Percentiles rank a stretch among this genome's conserved stretches.
Conservation (phyloP, 1,140 invertebrate species). For the Spodoptera litura region DNA sequence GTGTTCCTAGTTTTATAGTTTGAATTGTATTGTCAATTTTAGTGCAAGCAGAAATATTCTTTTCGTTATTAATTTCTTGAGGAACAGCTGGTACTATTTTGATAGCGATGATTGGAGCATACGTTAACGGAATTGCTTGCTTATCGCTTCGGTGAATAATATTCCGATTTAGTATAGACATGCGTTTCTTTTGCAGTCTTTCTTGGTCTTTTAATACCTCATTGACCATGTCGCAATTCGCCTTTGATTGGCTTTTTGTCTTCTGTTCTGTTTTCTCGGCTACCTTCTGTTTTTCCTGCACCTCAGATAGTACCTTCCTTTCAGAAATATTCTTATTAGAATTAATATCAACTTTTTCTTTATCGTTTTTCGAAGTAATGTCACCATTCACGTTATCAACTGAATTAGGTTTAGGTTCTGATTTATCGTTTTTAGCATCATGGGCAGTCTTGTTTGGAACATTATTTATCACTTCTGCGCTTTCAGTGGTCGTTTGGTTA, state of each 20-base stretch:
- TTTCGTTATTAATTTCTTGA: neutral
- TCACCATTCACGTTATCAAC: slow-evolving; percentile 7
- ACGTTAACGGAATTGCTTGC: slow-evolving; percentile 68
- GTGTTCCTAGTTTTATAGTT: neutral
- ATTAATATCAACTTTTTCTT: slow-evolving; percentile 48
- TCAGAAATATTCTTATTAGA: slow-evolving; percentile 52
- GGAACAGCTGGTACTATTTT: slow-evolving; percentile 1
- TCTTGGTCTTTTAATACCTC: slow-evolving; percentile 53
- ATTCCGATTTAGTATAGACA: slow-evolving; percentile 68
- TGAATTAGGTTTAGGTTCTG: neutral
- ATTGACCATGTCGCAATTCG: slow-evolving; percentile 24
- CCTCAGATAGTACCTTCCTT: slow-evolving; percentile 57
- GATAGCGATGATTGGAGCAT: slow-evolving; percentile 54
- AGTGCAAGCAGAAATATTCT: neutral
- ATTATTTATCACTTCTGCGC: neutral
- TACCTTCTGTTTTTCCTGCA: slow-evolving; percentile 56
- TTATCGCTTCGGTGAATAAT: slow-evolving; percentile 52
- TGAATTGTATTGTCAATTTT: neutral
- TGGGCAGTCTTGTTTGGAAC: neutral
- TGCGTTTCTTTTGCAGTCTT: slow-evolving; percentile 66
- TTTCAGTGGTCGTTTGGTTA: neutral
- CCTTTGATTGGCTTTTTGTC: slow-evolving; percentile 21
- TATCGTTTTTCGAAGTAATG: slow-evolving; percentile 6
- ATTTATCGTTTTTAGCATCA: neutral
- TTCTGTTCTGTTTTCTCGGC: slow-evolving; percentile 35